Evolutionary conservation across 2,888 invertebrate genomes (phyloP), one percentile per base, ranked within the genome.

Genomic region (Trissonchulus sp.): DNA sequence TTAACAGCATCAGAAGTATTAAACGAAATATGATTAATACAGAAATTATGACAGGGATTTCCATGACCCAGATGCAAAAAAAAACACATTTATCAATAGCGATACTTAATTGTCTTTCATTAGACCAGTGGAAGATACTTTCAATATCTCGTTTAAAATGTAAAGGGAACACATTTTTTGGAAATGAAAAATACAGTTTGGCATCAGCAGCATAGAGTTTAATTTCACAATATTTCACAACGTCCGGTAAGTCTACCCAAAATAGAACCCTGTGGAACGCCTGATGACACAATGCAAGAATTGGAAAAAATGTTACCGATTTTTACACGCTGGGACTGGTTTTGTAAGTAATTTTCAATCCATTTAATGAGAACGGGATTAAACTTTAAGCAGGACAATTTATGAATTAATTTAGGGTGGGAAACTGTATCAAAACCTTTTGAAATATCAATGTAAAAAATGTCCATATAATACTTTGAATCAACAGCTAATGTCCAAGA

Each of bases 211-310:
- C 60, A 60, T 18, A 60, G 18, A 60, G 18, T 60, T 60, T 60
- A 60, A 60, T n/a, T 18, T n/a, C 18, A 60, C n/a, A n/a, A n/a
- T n/a, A n/a, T n/a, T n/a, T n/a, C n/a, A n/a, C n/a, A n/a, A n/a
- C 60, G n/a, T 60, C 60, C 18, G 60, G 60, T 60, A 60, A 60
- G n/a, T 60, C 60, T n/a, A n/a, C 60, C 60, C n/a, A 60, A 60
- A 18, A 60, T n/a, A 18, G 60, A 60, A 18, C 60, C 60, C 60
- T 60, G 60, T 60, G 60, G 60, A n/a, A 60, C 60, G 18, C 60
- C 60, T 60, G 60, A 60, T 18, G 60, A 18, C n/a, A 60, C n/a
- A 18, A 18, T 18, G n/a, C 60, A 60, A 18, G 18, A 18, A 60
- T 18, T 60, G n/a, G 18, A 18, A n/a, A 18, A 60, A 18, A 18